Conservation (phyloP, 1,140 invertebrate species). For the Apis cerana region DNA sequence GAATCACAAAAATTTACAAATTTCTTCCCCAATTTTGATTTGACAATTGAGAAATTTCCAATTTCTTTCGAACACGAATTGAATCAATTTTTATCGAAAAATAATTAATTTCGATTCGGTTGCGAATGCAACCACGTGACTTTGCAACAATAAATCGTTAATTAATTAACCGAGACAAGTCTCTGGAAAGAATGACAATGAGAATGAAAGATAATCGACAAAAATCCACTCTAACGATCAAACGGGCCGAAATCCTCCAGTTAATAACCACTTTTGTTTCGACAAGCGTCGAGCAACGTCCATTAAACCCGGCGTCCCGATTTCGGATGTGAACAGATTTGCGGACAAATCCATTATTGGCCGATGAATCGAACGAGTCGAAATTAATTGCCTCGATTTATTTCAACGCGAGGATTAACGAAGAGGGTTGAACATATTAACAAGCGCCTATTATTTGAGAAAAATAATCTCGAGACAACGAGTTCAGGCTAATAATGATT, state of each 20-base stretch:
- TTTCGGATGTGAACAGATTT: conserved; percentile 30
- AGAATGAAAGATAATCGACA: neutral
- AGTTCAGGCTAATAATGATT: neutral
- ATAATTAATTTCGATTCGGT: no score
- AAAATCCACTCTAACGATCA: neutral
- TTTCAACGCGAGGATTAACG: neutral
- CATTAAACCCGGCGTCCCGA: neutral
- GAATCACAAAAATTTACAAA: no score
- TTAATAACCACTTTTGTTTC: conserved; percentile 32
- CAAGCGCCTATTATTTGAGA: neutral
- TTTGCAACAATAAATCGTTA: no score
- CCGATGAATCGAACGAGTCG: conserved; percentile 23
- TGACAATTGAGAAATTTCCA: no score
- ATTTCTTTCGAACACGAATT: no score
- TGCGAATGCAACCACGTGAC: no score
- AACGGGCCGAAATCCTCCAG: neutral
- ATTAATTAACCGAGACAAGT: neutral
- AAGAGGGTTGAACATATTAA: neutral
- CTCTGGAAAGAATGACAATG: no score
- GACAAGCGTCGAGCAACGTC: neutral
- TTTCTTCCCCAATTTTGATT: no score
- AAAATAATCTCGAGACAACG: neutral
- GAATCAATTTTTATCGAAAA: no score
- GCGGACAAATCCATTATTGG: conserved; percentile 28
- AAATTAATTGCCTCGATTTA: conserved; percentile 29